Conservation (phyloP, 2,888 invertebrate genomes). For the Laothoe populi region DNA sequence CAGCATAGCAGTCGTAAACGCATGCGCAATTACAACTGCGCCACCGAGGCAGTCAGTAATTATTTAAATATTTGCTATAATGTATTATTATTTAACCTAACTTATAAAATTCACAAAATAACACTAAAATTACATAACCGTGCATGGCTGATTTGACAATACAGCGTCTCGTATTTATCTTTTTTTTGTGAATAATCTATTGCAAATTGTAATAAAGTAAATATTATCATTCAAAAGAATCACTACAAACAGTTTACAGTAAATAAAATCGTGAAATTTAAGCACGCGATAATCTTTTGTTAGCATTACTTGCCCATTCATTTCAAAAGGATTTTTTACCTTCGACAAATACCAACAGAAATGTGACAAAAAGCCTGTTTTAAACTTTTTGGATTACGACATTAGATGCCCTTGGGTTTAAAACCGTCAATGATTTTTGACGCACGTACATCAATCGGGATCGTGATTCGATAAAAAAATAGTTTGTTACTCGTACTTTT, state of each 20-base stretch:
- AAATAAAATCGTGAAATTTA: conserved; percentile 35
- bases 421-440: conserved; percentile 50
- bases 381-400: conserved; percentile 39
- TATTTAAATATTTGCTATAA: no score
- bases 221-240: neutral
- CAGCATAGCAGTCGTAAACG: no score
- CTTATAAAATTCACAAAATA: no score
- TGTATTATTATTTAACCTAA: no score
- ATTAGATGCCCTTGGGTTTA: conserved; percentile 33
- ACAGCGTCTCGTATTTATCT: neutral
- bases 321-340: conserved; percentile 44
- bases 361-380: conserved; percentile 52
- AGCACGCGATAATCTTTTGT: conserved; percentile 49
- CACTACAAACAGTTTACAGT: neutral
- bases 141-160: neutral
- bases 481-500: conserved; percentile 11
- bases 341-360: conserved; percentile 55
- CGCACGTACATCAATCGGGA: conserved; percentile 67
- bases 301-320: conserved; percentile 20
- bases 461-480: conserved; percentile 52
- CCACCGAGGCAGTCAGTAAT: no score
- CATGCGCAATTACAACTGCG: no score
- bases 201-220: neutral
- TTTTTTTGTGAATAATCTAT: neutral
- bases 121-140: no score